These are phyloP conservation scores for Drosophila formosana DNA, from an alignment of 2,888 invertebrate species.

Conservation along the genomic window DNA sequence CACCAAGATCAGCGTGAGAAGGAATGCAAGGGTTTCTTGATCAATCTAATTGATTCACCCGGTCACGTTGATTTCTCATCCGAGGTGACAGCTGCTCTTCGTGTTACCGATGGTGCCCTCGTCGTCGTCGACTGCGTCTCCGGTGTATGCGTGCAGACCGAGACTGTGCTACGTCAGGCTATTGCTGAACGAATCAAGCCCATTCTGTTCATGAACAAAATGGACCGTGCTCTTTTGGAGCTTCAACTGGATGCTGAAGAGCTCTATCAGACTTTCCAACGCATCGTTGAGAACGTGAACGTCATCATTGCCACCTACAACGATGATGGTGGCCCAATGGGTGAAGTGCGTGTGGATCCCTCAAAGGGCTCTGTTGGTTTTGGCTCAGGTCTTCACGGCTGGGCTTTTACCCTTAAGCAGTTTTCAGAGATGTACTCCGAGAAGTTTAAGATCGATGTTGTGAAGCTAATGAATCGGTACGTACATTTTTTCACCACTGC, in stretches of 20 bases:
- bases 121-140: constrained; percentile 99
- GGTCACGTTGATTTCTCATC: constrained; percentile 99
- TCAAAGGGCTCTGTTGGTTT: constrained; percentile 99
- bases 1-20: constrained; percentile 96
- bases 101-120: constrained; percentile 99
- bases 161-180: constrained; percentile 99
- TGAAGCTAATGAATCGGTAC: constrained; percentile 97
- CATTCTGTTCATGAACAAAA: constrained; percentile 99
- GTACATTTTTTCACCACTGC: constrained; percentile 34
- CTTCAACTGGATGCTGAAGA: constrained; percentile 98
- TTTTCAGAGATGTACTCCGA: constrained; percentile 99
- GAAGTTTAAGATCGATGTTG: constrained; percentile 98
- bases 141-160: constrained; percentile 99
- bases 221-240: constrained; percentile 99
- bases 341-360: constrained; percentile 98
- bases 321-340: constrained; percentile 99
- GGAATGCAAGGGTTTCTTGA: constrained; percentile 97
- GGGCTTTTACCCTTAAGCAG: constrained; percentile 99
- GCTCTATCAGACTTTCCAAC: constrained; percentile 99
- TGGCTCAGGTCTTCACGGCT: constrained; percentile 99
- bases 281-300: constrained; percentile 99
- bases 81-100: constrained; percentile 99
- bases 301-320: constrained; percentile 99
- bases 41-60: constrained; percentile 99
- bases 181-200: constrained; percentile 99